phyloP scores from a whole-genome alignment of 2,113 vertebrate species.

The Sinocyclocheilus maitianheensis region DNA sequence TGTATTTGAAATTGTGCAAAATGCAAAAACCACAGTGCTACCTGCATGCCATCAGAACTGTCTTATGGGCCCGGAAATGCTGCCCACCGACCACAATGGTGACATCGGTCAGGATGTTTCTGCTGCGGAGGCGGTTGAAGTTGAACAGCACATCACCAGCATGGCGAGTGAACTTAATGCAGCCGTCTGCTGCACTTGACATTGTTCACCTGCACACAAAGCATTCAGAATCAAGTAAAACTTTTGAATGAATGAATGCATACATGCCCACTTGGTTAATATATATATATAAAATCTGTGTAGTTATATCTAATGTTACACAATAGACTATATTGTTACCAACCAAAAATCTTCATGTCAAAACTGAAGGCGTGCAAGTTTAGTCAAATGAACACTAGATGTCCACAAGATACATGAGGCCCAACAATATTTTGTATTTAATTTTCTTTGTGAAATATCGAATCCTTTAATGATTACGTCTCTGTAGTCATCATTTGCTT shows the following conservation, averaged over 20 bases:
- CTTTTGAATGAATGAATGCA: no score
- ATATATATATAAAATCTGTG: no score
- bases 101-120: slow-evolving; percentile 48
- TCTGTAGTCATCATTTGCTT: no score
- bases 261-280: no score
- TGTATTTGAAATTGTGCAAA: not conserved
- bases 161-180: slow-evolving; percentile 96
- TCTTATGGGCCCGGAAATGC: slow-evolving; percentile 91
- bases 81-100: slow-evolving; percentile 69
- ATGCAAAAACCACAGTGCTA: slow-evolving; percentile 61
- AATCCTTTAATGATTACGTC: no score
- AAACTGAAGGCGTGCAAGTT: not conserved
- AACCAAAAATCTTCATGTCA: not conserved
- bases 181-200: slow-evolving; percentile 88
- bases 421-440: not conserved
- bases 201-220: slow-evolving; percentile 64
- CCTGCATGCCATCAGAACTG: slow-evolving; percentile 98
- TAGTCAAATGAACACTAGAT: slow-evolving; percentile 24
- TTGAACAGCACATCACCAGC: slow-evolving; percentile 95
- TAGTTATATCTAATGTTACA: no score
- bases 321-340: no score
- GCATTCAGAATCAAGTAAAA: slow-evolving; percentile 49
- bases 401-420: slow-evolving; percentile 1
- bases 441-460: no score
- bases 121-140: slow-evolving; percentile 91